phyloP scores from a whole-genome alignment of 2,797 vertebrate genomes.

The Buceros bicornis region DNA sequence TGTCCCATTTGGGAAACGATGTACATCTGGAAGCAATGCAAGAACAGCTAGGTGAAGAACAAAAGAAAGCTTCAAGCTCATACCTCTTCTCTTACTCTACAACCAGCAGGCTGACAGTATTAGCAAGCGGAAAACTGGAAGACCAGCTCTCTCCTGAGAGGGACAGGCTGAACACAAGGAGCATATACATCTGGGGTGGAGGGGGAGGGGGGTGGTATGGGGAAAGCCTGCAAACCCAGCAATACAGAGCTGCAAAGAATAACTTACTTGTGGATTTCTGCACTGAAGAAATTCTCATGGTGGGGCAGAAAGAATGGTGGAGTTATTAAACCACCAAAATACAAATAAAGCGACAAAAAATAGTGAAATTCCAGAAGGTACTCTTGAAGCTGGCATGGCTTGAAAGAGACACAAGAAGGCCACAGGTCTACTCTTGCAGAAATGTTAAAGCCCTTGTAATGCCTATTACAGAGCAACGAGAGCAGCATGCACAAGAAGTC shows the following conservation, averaged over 20 bases:
- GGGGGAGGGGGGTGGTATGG: too few species aligned
- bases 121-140: conserved; percentile 8
- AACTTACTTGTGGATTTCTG: background rate
- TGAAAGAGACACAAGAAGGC: background rate
- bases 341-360: background rate
- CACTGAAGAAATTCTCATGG: background rate
- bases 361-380: background rate
- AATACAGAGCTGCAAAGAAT: background rate
- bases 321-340: background rate
- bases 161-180: background rate
- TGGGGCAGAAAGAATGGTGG: background rate
- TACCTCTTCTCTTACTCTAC: background rate
- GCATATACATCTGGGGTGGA: fast-evolving
- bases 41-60: conserved; percentile 7
- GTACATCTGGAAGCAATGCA: background rate
- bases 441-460: background rate
- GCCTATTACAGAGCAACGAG: background rate
- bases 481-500: background rate
- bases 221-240: background rate
- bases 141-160: background rate
- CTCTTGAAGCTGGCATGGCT: background rate
- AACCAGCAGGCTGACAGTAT: background rate
- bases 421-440: background rate
- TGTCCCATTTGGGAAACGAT: background rate
- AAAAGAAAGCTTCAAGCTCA: background rate